A percentile compares a stretch with the other conserved stretches of the same genome.
Conservation (phyloP, 1,140 invertebrate species). For the Drosophila ogumai region DNA sequence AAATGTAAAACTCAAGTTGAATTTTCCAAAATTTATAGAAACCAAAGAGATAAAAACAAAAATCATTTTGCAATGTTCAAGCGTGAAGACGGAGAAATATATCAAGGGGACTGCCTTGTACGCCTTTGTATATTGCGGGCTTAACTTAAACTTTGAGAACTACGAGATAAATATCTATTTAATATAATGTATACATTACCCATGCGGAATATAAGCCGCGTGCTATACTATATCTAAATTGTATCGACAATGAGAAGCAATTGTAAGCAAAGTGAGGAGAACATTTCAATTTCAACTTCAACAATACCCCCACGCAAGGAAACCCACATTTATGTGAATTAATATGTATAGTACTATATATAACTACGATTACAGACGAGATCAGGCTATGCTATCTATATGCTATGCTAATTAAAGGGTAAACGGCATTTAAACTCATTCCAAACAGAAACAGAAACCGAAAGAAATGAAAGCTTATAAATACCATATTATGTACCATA, state of each 20-base stretch:
- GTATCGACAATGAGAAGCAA: constrained; percentile 77
- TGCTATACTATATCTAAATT: constrained; percentile 70
- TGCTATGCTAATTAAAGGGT: constrained; percentile 77
- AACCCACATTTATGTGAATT: constrained; percentile 48
- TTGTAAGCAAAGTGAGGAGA: constrained; percentile 69
- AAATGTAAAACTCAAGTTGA: constrained; percentile 52
- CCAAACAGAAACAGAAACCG: constrained; percentile 13
- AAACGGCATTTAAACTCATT: constrained; percentile 80
- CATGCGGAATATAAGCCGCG: constrained; percentile 57
- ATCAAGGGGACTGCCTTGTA: constrained; percentile 37
- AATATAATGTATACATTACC: constrained; percentile 54
- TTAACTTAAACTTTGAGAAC: constrained; percentile 59
- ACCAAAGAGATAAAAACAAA: constrained; percentile 27
- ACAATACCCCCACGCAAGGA: constrained; percentile 53
- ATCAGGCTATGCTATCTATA: constrained; percentile 59
- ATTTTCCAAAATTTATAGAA: constrained; percentile 53
- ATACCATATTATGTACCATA: constrained; percentile 73
- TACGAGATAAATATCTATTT: constrained; percentile 59
- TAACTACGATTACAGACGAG: constrained; percentile 45
- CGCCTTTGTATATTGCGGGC: constrained; percentile 63
- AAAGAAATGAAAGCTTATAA: constrained; percentile 59
- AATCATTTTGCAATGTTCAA: constrained; percentile 50
- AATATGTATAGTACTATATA: constrained; percentile 44
- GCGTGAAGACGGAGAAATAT: constrained; percentile 16
- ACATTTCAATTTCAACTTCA: constrained; percentile 74